Evolutionary conservation across 2,888 invertebrate genomes (phyloP).

Genomic region (Ernsta delagoae): DNA sequence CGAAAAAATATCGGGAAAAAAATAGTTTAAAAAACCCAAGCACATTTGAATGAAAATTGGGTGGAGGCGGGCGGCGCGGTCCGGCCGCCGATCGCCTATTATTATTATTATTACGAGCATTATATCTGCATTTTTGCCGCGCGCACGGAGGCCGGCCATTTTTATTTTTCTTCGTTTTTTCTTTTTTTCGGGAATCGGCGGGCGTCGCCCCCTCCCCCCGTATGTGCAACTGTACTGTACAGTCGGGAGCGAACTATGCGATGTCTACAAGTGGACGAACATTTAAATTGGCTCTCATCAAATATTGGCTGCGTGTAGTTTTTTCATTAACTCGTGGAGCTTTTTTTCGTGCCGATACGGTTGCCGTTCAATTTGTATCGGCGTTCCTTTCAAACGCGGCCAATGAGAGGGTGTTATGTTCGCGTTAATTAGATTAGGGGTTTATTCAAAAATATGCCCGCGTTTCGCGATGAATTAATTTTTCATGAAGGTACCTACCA

Average conservation of each 20-base stretch:
- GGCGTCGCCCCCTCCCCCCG: slow-evolving; percentile 62
- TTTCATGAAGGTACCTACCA: slow-evolving; percentile 9
- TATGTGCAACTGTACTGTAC: slow-evolving; percentile 55
- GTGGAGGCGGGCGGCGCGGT: slow-evolving; percentile 69
- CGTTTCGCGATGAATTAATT: slow-evolving; percentile 29
- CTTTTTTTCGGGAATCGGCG: slow-evolving; percentile 75
- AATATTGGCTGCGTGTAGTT: slow-evolving; percentile 83
- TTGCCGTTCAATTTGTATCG: slow-evolving; percentile 66
- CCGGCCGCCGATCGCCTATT: slow-evolving; percentile 78
- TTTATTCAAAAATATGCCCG: slow-evolving; percentile 32
- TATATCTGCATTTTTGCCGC: slow-evolving; percentile 75
- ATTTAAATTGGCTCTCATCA: slow-evolving; percentile 85
- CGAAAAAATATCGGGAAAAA: slow-evolving; percentile 80
- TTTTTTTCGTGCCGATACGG: slow-evolving; percentile 66
- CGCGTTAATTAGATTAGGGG: slow-evolving; percentile 37
- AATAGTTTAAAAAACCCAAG: slow-evolving; percentile 75
- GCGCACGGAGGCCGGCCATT: slow-evolving; percentile 74
- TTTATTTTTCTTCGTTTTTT: slow-evolving; percentile 78
- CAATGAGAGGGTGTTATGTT: slow-evolving; percentile 38
- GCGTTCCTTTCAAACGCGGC: slow-evolving; percentile 57
- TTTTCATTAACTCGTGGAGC: slow-evolving; percentile 78
- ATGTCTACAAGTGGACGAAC: slow-evolving; percentile 84
- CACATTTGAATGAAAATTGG: slow-evolving; percentile 84
- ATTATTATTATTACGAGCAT: slow-evolving; percentile 85
- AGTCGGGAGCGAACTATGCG: slow-evolving; percentile 74